These are phyloP conservation scores for Lindbergichthys nudifrons DNA, from an alignment of 2,797 vertebrate genomes.

Conservation along the genomic window DNA sequence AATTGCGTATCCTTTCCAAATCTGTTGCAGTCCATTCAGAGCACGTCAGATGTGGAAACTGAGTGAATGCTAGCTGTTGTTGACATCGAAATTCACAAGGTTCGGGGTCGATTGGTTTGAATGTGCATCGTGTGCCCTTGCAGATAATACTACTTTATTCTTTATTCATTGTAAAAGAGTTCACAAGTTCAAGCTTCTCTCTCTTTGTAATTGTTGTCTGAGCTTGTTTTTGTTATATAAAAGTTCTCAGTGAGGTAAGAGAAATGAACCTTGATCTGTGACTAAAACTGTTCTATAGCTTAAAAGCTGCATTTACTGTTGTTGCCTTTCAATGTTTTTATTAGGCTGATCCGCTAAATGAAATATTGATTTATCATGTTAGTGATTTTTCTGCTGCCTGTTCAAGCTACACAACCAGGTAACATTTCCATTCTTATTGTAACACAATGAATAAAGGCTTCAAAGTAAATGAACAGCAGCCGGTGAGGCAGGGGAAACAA, in stretches of 20 bases:
- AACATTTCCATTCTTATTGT: background rate
- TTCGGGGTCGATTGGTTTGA: background rate
- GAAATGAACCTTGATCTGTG: too few relatives aligned
- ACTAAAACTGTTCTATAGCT: too few relatives aligned
- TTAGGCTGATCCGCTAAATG: too few relatives aligned
- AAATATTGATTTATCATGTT: too few relatives aligned
- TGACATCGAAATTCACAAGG: constrained; percentile 9
- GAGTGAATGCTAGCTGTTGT: constrained; percentile 26
- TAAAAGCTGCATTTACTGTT: too few relatives aligned
- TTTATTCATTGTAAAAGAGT: background rate
- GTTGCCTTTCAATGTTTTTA: too few relatives aligned
- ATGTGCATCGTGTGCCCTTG: background rate
- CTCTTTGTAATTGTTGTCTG: too few relatives aligned
- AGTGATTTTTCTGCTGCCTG: background rate
- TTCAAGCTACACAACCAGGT: too few relatives aligned
- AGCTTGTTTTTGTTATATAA: too few relatives aligned
- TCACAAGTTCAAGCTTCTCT: background rate
- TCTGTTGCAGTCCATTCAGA: constrained; percentile 18
- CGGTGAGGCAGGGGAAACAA: constrained; percentile 1
- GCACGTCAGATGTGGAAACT: constrained; percentile 22
- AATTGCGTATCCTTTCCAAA: constrained; percentile 19
- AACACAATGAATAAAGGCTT: background rate
- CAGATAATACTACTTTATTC: constrained; percentile 20
- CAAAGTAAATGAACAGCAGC: constrained; percentile 21
- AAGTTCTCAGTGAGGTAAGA: too few relatives aligned